phyloP scores from a whole-genome alignment of 2,113 vertebrate genomes.

The Zosterops hypoxanthus region DNA sequence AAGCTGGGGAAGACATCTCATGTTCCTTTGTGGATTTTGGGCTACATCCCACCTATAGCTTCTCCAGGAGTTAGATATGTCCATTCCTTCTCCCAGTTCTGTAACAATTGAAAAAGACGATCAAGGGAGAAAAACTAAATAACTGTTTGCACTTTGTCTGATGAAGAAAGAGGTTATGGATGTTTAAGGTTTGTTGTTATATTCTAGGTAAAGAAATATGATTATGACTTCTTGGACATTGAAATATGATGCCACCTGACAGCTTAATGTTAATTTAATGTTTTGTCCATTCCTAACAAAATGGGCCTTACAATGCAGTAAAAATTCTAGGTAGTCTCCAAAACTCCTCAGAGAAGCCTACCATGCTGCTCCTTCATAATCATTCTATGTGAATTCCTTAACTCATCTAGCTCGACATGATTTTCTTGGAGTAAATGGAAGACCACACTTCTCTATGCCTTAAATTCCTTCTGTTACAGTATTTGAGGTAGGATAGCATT shows the following conservation, averaged over 20 bases:
- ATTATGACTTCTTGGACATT: background rate
- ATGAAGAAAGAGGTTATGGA: background rate
- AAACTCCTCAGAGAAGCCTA: background rate
- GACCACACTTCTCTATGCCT: accelerated
- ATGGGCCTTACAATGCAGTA: background rate
- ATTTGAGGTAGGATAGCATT: background rate
- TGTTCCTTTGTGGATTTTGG: background rate
- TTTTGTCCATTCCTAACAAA: background rate
- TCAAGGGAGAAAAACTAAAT: background rate
- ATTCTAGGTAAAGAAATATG: background rate
- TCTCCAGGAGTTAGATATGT: background rate
- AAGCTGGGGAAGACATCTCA: background rate
- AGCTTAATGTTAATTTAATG: background rate
- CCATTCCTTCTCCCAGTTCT: background rate
- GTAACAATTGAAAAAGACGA: background rate
- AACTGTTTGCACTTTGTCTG: background rate
- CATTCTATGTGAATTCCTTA: background rate
- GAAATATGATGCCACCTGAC: background rate
- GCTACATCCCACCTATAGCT: background rate
- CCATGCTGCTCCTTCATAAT: background rate
- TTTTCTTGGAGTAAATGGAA: background rate
- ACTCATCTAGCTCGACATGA: background rate
- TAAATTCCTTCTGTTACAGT: background rate
- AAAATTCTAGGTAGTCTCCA: background rate
- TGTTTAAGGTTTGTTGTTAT: background rate